Base-by-base conservation (phyloP, 2,888 invertebrate genomes). In the Vesta saturnalis region DNA sequence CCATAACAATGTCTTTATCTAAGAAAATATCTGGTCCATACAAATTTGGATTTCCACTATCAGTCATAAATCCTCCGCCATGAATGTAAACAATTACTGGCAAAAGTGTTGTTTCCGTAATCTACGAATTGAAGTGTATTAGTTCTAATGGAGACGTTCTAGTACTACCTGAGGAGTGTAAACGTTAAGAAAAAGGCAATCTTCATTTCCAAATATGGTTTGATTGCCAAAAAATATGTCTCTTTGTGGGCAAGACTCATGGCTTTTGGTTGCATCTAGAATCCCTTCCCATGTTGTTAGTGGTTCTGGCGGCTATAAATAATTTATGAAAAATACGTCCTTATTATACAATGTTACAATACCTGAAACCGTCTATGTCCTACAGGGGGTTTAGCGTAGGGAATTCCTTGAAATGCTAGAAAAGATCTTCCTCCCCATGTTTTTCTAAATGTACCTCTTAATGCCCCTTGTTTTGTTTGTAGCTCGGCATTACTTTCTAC, bases 41-140 rank as follows among this genome's bases (percentile, higher is more conserved):
- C 84, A 89, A 91, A 1, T 84, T 80, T 0, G 89, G 89, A 58
- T 89, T 89, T 0, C 91, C 90, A 0, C 90, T 87, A 0, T 93
- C 93, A 66, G 91, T 90, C 79, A 92, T 86, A 89, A 91, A 93
- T 1, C 93, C 93, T 1, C 93, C 93, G 0, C 91, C 91, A 67
- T 91, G 91, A 70, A 91, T 85, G 84, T 91, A 93, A 14, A 93
- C 85, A 92, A 93, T 92, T 0, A 93, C 92, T 0, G 93, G 91
- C 6, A 88, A 23, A n/a, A n/a, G n/a, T n/a, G n/a, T n/a, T n/a
- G n/a, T n/a, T 8, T 8, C 35, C 10, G 10, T 49, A 18, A 49
- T n/a, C 19, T 18, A 18, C 6, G n/a, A 39, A 39, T 6, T 39
- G n/a, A 12, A n/a, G 5, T 8, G 19, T 10, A 15, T 2, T 14